Percentiles rank a stretch among this genome's conserved stretches.
phyloP scores from a whole-genome alignment of 2,113 vertebrate genomes.

The Physeter macrocephalus region DNA sequence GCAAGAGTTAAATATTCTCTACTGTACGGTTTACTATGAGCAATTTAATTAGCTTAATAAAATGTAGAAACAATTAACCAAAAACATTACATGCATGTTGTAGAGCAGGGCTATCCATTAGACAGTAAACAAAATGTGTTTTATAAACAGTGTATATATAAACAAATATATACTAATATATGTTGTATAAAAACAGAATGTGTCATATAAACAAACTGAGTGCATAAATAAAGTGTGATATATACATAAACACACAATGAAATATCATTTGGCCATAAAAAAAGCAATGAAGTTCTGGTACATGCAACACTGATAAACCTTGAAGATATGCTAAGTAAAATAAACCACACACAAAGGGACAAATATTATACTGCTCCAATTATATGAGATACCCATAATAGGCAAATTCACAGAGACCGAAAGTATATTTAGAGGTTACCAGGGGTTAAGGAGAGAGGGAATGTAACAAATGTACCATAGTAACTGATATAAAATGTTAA shows the following conservation, averaged over 20 bases:
- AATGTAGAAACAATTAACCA: not conserved
- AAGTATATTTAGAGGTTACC: not conserved
- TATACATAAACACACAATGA: not conserved
- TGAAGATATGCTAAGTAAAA: not conserved
- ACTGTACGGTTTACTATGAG: not conserved
- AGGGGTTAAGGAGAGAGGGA: not conserved
- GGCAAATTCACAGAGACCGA: not conserved
- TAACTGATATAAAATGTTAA: not conserved
- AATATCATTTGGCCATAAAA: not conserved
- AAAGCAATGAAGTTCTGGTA: not conserved
- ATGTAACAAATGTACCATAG: not conserved
- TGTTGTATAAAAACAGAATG: not conserved
- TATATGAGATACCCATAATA: not conserved
- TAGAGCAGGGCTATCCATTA: not conserved
- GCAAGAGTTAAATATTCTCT: not conserved
- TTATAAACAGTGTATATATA: not conserved
- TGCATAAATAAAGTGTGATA: not conserved
- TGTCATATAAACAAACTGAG: not conserved
- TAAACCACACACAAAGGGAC: not conserved
- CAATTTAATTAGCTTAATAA: not conserved
- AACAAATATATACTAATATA: not conserved
- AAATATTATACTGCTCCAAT: not conserved
- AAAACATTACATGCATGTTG: not conserved
- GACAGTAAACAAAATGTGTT: not conserved
- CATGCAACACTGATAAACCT: not conserved